A percentile compares a stretch with the other conserved stretches of the same genome.
These are phyloP conservation scores for Dicerorhinus sumatrensis DNA, from an alignment of 2,113 vertebrate species.

Conservation along the genomic window DNA sequence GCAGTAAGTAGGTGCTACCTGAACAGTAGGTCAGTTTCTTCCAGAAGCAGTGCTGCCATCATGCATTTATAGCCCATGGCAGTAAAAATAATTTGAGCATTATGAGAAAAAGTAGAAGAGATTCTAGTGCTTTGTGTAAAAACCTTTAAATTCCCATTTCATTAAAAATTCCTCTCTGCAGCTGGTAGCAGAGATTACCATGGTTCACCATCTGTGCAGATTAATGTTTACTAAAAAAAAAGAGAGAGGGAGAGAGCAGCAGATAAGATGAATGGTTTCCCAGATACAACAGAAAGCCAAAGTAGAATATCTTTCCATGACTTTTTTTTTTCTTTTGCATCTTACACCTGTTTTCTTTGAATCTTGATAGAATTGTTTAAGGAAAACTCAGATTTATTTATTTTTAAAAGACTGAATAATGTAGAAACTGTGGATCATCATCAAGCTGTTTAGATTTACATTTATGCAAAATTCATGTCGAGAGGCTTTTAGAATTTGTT, in stretches of 20 bases:
- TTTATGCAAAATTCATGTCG: conserved; percentile 9
- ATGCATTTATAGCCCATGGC: conserved; percentile 74
- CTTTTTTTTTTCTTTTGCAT: conserved; percentile 73
- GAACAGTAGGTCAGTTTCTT: conserved; percentile 33
- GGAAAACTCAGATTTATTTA: conserved; percentile 68
- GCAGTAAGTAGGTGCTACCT: background rate
- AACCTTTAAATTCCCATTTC: conserved; percentile 91
- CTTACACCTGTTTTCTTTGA: conserved; percentile 84
- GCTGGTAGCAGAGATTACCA: conserved; percentile 90
- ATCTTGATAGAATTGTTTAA: conserved; percentile 79
- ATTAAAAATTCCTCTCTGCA: conserved; percentile 90
- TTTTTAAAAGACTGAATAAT: conserved; percentile 74
- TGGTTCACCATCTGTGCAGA: conserved; percentile 90
- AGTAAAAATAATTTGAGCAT: conserved; percentile 84
- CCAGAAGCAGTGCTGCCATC: background rate
- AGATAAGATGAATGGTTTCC: conserved; percentile 87
- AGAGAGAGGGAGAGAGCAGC: conserved; percentile 75
- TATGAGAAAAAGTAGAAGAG: conserved; percentile 81
- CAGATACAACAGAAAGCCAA: conserved; percentile 82
- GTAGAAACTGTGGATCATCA: conserved; percentile 42
- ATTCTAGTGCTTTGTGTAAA: conserved; percentile 87
- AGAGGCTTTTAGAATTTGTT: conserved; percentile 57
- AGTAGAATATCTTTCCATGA: conserved; percentile 77
- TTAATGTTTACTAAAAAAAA: conserved; percentile 90
- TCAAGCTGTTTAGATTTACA: conserved; percentile 51